Percentiles rank a stretch among this genome's conserved stretches.
These are phyloP conservation scores for Bettongia penicillata DNA, from an alignment of 2,113 vertebrate species.

Conservation along the genomic window DNA sequence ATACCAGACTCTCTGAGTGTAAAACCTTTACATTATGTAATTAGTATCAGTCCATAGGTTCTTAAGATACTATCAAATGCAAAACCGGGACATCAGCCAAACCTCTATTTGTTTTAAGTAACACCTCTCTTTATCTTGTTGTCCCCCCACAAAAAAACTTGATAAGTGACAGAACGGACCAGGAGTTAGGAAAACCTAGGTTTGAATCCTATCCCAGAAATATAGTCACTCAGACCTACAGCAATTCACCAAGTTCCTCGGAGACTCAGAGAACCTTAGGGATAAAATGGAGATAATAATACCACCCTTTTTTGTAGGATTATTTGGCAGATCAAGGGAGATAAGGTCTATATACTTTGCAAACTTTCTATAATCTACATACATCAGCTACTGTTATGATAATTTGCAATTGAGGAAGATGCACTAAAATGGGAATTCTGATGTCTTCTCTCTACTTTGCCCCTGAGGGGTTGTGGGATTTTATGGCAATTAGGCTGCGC, in stretches of 20 bases:
- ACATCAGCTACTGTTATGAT: not conserved
- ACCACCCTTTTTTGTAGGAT: not conserved
- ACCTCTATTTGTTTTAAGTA: not conserved
- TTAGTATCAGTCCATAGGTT: not conserved
- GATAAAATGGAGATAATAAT: not conserved
- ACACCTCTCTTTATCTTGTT: not conserved
- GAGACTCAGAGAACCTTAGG: not conserved
- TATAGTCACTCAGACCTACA: not conserved
- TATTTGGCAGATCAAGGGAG: not conserved
- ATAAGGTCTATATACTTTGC: not conserved
- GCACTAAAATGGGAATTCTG: not conserved
- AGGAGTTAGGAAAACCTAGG: not conserved
- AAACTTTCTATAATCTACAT: not conserved
- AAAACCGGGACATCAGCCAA: not conserved
- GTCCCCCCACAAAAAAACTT: not conserved
- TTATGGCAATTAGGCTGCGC: accelerated
- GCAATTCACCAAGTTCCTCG: not conserved
- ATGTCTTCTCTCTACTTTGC: not conserved
- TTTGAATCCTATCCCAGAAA: not conserved
- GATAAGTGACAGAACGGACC: not conserved
- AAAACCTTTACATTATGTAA: not conserved
- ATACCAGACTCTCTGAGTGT: not conserved
- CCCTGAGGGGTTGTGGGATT: not conserved
- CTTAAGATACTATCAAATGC: not conserved
- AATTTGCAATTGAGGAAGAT: not conserved